Evolutionary conservation across 1,140 invertebrate species (phyloP).

Genomic region (Lepidurus couesii): DNA sequence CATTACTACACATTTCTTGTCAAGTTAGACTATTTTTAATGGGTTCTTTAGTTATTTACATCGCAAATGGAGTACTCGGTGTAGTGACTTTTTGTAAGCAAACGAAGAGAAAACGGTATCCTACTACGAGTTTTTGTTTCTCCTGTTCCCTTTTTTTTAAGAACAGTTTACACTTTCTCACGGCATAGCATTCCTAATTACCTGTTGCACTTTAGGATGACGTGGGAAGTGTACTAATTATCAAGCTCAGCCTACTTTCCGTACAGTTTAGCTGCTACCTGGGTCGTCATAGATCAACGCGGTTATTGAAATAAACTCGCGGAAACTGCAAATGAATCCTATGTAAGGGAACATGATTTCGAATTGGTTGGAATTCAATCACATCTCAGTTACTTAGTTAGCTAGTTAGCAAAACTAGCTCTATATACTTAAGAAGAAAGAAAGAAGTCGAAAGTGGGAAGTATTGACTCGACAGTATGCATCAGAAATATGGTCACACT

Average conservation of each 20-base stretch:
- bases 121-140: not conserved
- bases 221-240: not conserved
- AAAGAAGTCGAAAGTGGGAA: not conserved
- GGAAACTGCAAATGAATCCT: not conserved
- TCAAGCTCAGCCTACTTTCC: not conserved
- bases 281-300: not conserved
- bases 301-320: not conserved
- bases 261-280: not conserved
- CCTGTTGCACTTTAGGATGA: not conserved
- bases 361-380: no score
- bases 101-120: not conserved
- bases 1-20: not conserved
- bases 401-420: no score
- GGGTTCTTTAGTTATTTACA: no score
- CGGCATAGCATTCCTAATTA: not conserved
- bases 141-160: not conserved
- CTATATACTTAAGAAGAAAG: not conserved
- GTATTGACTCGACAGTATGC: not conserved
- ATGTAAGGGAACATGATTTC: no score
- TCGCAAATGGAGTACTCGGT: no score
- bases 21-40: not conserved
- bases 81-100: not conserved
- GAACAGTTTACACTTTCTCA: slow-evolving; percentile 13
- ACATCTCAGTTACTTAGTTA: no score
- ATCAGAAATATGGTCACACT: not conserved